Base-by-base conservation (phyloP, 2,888 invertebrate species). In the Syritta pipiens region DNA sequence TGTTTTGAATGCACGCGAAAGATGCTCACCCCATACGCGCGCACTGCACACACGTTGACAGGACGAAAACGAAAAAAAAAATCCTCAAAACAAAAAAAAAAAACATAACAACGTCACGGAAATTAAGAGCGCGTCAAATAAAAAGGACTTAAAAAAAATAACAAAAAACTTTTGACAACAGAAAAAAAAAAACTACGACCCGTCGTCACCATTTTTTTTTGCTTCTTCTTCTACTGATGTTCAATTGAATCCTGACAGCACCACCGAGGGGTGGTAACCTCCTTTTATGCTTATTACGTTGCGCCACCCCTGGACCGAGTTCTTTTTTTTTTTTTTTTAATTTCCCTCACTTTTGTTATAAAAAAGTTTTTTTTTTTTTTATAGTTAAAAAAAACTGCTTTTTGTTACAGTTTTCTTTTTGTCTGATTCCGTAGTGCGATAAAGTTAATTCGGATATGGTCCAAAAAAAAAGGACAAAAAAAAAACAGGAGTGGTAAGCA, bases 91-190 rank as follows among this genome's bases (percentile, higher is more conserved):
- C 17, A 14, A 17, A 14, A 37, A 17, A 9, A 37, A 62, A 63
- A 67, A 28, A 72, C 14, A 74, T 72, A 77, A 77, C 62, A 79
- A 74, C 74, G 74, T 79, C 74, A 79, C 62, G 79, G 79, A 79
- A 79, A 79, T 79, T 79, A 79, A 74, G 79, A 79, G 79, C 74
- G 79, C 79, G 79, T 79, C 67, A 79, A 79, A 79, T 68, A 79
- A 74, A 79, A 74, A 68, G 51, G 44, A 74, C 48, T 55, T 55
- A 22, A 44, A 51, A 48, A 74, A 74, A 32, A 10, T 0, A 30
- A 35, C 63, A 72, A 67, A 59, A 32, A 30, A 6, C 1, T 3
- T 26, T 37, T 5, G 1, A 40, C 44, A 59, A n/a, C n/a, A n/a
- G n/a, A n/a, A n/a, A n/a, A n/a, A n/a, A n/a, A 60, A 62, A 60